Conservation (phyloP, 35 echinoderm and acorn worm genomes). For the Heliocidaris tuberculata region DNA sequence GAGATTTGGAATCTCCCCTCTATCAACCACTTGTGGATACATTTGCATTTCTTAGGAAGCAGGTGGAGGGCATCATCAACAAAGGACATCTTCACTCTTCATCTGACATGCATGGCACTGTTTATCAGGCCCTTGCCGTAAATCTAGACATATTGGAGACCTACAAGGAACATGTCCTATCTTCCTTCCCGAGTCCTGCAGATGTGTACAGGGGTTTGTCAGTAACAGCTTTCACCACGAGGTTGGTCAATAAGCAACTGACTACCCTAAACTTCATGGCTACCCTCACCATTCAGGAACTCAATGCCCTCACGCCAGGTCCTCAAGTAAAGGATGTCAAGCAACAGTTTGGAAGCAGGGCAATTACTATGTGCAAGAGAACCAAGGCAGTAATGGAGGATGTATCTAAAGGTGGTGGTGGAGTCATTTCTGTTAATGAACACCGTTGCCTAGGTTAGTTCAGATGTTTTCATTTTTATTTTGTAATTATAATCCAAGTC, state of each 20-base stretch:
- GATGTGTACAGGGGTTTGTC: conserved; percentile 27
- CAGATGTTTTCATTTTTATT: neutral
- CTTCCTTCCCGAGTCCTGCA: neutral
- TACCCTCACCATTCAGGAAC: conserved; percentile 48
- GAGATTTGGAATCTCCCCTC: neutral
- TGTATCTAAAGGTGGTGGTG: conserved; percentile 79
- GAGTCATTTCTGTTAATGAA: conserved; percentile 78
- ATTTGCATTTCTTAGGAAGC: conserved; percentile 68
- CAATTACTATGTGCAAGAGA: conserved; percentile 54
- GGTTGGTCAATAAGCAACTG: conserved; percentile 60
- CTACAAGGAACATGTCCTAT: conserved; percentile 47
- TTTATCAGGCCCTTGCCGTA: conserved; percentile 46
- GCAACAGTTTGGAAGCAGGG: conserved; percentile 34
- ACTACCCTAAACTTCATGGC: conserved; percentile 70
- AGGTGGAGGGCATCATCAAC: conserved; percentile 41
- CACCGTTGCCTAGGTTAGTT: conserved; percentile 89
- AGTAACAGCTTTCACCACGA: conserved; percentile 20
- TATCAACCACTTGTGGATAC: conserved; percentile 59
- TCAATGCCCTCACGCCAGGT: conserved; percentile 36
- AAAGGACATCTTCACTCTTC: neutral
- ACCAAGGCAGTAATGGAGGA: conserved; percentile 67
- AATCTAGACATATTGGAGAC: conserved; percentile 59
- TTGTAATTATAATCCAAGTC: neutral
- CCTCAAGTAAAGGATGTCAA: neutral
- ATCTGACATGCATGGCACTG: conserved; percentile 20